These are phyloP conservation scores for Podargus strigoides DNA, from an alignment of 2,797 vertebrate genomes.

Conservation along the genomic window DNA sequence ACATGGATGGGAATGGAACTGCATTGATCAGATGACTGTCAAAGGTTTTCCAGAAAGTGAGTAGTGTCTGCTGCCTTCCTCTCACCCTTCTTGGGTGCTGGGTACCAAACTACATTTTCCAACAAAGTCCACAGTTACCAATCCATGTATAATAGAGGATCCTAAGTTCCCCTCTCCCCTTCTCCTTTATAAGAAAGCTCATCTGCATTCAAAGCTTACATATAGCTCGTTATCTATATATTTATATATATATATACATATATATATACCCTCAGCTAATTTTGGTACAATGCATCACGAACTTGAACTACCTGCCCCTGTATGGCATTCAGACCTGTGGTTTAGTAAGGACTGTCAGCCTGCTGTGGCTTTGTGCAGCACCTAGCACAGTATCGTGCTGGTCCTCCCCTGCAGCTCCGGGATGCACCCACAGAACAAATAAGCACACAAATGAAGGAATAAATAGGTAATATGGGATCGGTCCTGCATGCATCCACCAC, in stretches of 20 bases:
- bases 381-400: background rate
- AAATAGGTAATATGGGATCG: background rate
- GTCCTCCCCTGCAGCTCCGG: background rate
- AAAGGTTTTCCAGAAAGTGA: background rate
- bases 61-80: background rate
- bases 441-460: rapidly evolving
- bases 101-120: background rate
- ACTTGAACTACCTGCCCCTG: background rate
- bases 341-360: background rate
- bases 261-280: background rate
- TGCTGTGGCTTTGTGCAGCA: background rate
- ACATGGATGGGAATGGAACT: background rate
- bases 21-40: background rate
- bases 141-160: background rate
- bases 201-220: background rate
- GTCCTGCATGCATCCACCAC: background rate
- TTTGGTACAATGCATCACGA: background rate
- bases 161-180: background rate
- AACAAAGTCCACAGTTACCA: background rate
- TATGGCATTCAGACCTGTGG: background rate
- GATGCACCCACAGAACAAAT: background rate
- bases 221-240: background rate
- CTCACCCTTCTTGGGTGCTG: background rate
- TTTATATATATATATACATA: too few relatives aligned
- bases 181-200: background rate